Percentiles rank a stretch among this genome's conserved stretches.
These are phyloP conservation scores for Vulpes ferrilata DNA, from an alignment of 2,113 vertebrate genomes.

Conservation along the genomic window DNA sequence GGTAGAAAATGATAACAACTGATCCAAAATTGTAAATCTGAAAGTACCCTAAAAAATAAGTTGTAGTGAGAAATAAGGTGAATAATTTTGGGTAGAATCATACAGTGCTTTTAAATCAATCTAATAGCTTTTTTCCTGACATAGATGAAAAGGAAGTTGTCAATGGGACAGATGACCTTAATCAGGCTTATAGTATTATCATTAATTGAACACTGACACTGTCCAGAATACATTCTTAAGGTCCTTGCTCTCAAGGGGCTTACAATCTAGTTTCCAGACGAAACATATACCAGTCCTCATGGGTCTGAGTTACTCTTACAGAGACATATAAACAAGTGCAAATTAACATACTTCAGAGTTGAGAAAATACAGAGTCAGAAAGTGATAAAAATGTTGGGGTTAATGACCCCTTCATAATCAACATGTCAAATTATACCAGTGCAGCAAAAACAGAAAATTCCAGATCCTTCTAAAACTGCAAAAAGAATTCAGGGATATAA, in stretches of 20 bases:
- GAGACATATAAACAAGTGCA: conserved; percentile 79
- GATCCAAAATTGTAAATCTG: conserved; percentile 60
- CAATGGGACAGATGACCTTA: conserved; percentile 70
- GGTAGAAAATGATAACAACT: conserved; percentile 27
- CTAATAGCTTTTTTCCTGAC: neutral
- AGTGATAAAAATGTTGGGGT: conserved; percentile 76
- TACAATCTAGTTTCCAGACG: conserved; percentile 80
- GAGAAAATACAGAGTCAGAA: conserved; percentile 79
- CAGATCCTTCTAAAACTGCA: conserved; percentile 74
- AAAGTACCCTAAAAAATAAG: conserved; percentile 59
- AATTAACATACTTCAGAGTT: conserved; percentile 79
- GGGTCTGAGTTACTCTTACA: conserved; percentile 63
- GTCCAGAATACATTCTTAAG: conserved; percentile 78
- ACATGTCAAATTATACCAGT: conserved; percentile 77
- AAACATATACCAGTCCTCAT: conserved; percentile 73
- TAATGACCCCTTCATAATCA: conserved; percentile 79
- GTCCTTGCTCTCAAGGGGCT: conserved; percentile 78
- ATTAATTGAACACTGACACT: conserved; percentile 74
- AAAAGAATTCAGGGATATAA: conserved; percentile 73
- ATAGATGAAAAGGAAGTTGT: conserved; percentile 67
- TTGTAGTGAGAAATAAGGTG: conserved; percentile 34
- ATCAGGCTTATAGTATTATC: conserved; percentile 62
- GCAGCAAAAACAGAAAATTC: conserved; percentile 70
- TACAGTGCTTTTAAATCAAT: conserved; percentile 51
- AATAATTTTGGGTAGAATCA: conserved; percentile 62